A percentile compares a stretch with the other conserved stretches of the same genome.
phyloP scores from a whole-genome alignment of 2,888 invertebrate genomes.

The Trissonchulus sp. region DNA sequence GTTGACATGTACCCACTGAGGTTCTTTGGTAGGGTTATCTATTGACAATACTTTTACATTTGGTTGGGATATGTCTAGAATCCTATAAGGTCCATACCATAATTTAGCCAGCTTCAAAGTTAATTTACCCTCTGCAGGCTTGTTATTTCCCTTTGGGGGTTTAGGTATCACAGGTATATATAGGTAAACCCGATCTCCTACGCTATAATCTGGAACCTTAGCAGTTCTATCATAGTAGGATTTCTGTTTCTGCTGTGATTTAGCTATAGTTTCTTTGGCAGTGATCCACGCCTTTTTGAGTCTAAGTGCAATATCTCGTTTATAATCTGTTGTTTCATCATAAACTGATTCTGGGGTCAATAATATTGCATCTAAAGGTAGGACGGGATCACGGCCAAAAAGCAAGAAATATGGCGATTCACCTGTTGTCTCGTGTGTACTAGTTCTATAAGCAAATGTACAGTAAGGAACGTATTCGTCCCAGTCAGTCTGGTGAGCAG shows the following conservation, averaged over 20 bases:
- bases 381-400: neutral
- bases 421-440: neutral
- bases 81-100: constrained; percentile 1
- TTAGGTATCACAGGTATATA: too few species aligned
- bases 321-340: neutral
- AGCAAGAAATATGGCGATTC: neutral
- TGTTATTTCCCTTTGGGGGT: too few species aligned
- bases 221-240: neutral
- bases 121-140: neutral
- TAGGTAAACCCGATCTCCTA: neutral
- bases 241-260: neutral
- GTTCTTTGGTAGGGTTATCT: neutral
- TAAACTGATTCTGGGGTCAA: neutral
- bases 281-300: neutral
- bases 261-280: neutral
- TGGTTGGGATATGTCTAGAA: neutral
- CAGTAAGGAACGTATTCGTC: constrained; percentile 2
- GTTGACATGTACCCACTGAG: neutral
- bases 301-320: neutral
- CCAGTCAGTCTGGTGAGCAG: constrained; percentile 34
- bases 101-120: neutral
- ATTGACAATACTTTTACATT: neutral
- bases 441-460: constrained; percentile 15
- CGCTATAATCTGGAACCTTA: neutral
- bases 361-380: neutral